Percentiles rank a stretch among this genome's conserved stretches.
These are phyloP conservation scores for Xiphophorus birchmanni DNA, from an alignment of 2,797 vertebrate genomes.

Conservation along the genomic window DNA sequence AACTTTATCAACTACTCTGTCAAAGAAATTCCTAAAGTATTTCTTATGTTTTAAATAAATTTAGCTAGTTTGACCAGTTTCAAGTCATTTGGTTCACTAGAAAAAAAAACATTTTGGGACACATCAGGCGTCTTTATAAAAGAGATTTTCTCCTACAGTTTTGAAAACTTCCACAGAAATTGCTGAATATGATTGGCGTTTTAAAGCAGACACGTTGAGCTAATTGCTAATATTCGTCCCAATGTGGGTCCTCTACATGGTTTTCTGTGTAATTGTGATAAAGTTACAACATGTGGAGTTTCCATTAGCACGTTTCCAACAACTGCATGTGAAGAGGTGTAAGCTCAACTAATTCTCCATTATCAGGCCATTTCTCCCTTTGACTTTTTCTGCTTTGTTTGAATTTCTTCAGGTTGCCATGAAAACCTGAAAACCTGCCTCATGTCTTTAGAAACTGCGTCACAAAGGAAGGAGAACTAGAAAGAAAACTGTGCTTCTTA, in stretches of 20 bases:
- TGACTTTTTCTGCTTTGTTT: background rate
- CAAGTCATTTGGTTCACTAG: background rate
- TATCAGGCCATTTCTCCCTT: conserved; percentile 5
- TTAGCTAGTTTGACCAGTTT: background rate
- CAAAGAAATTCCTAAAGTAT: background rate
- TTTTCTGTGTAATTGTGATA: background rate
- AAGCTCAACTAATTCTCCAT: background rate
- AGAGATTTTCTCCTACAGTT: background rate
- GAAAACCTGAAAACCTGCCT: conserved; percentile 34
- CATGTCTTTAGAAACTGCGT: conserved; percentile 19
- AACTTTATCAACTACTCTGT: background rate
- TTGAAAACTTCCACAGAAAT: background rate
- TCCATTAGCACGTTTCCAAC: background rate
- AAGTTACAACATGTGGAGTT: conserved; percentile 4
- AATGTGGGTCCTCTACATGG: background rate
- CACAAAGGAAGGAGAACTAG: background rate
- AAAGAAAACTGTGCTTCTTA: conserved; percentile 21
- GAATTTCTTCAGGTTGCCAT: conserved; percentile 20
- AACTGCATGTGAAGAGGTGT: background rate
- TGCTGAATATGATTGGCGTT: background rate
- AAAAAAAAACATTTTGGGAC: background rate
- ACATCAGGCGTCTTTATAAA: background rate
- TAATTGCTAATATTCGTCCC: background rate
- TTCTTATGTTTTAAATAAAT: background rate
- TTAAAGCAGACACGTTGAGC: background rate